Base-by-base conservation (phyloP, 2,888 invertebrate genomes). In the Drosophila crucigera region DNA sequence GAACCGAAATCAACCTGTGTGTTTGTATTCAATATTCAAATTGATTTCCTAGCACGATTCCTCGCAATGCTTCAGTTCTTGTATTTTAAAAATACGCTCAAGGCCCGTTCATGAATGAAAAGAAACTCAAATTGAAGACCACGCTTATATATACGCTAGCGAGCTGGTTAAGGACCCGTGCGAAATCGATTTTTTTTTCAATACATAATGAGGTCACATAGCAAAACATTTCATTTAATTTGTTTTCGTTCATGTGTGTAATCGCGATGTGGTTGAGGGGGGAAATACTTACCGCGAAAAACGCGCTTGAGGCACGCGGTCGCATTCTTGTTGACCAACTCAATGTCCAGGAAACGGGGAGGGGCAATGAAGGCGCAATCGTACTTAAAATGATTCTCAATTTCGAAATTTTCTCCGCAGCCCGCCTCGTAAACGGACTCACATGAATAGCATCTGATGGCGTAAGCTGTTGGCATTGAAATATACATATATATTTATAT, bases 371-470 rank as follows among this genome's bases (percentile, higher is more conserved):
- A 87, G 62, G 87, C 82, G 71, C 92, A 93, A 76, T 93, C 91
- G 68, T 84, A 83, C 70, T 92, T 92, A 76, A 91, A 92, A 81
- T 91, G 71, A 47, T 88, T 84, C 58, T 92, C 91, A 55, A 76
- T 59, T 25, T 89, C 83, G 76, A 93, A 93, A 60, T 91, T 78
- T 64, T 91, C 91, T 54, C 91, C 92, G 60, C 92, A 92, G 63
- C 86, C 89, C 39, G 82, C 31, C 71, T 92, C 89, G 73, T 91
- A 90, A 43, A 83, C 87, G 16, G 93, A 93, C 76, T 93, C 93
- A 73, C 93, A 93, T 65, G 91, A 83, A 68, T 92, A 93, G 72
- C 93, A 93, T 64, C 84, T 87, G 73, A 93, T 91, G 78, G 92
- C 92, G 67, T 81, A 84, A 64, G 86, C 92, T 93, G 74, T 64